Conservation (phyloP, 2,113 vertebrate species). For the Cheirogaleus medius region DNA sequence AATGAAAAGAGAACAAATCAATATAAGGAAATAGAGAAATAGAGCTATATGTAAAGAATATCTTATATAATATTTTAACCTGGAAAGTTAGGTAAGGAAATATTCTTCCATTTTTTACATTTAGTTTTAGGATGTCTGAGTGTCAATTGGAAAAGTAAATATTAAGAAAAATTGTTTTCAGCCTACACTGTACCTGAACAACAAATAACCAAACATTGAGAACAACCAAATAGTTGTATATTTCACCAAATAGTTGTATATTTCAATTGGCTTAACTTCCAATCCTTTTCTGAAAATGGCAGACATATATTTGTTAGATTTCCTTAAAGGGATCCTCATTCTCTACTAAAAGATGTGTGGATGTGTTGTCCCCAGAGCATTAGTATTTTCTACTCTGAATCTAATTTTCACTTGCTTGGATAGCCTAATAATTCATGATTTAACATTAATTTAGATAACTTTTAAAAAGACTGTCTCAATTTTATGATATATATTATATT, state of each 20-base stretch:
- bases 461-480: slow-evolving; percentile 64
- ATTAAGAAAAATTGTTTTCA: slow-evolving; percentile 49
- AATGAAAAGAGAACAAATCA: neutral
- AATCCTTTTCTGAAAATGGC: slow-evolving; percentile 66
- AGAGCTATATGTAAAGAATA: neutral
- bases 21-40: neutral
- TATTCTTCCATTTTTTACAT: neutral
- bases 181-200: slow-evolving; percentile 48
- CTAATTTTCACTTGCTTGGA: slow-evolving; percentile 76
- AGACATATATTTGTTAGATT: slow-evolving; percentile 54
- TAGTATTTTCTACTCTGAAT: slow-evolving; percentile 77
- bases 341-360: slow-evolving; percentile 74
- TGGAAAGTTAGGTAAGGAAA: neutral
- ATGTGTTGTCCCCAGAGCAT: slow-evolving; percentile 67
- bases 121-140: neutral
- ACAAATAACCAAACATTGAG: slow-evolving; percentile 64
- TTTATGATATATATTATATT: slow-evolving; percentile 59
- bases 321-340: slow-evolving; percentile 68
- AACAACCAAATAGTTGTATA: slow-evolving; percentile 61
- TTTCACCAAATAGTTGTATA: slow-evolving; percentile 65
- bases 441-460: slow-evolving; percentile 72
- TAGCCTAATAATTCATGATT: slow-evolving; percentile 55
- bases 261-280: slow-evolving; percentile 68
- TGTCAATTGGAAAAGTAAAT: neutral
- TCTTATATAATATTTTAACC: neutral